Percentiles rank a stretch among this genome's conserved stretches.
phyloP scores from a whole-genome alignment of 2,888 invertebrate genomes.

The Hoplodrina ambigua region DNA sequence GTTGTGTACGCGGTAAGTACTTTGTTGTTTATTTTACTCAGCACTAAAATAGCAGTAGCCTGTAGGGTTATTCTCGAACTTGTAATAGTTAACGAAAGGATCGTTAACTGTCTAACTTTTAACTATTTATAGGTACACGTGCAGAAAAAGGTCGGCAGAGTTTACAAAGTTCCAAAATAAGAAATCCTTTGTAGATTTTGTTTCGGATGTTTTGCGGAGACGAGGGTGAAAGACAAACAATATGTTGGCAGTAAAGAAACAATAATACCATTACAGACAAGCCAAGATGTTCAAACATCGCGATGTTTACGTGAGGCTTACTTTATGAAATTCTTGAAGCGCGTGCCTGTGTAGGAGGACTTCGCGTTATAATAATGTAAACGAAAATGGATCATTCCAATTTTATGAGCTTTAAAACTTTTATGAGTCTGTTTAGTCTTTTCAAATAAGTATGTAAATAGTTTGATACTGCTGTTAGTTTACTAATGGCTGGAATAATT shows the following conservation, averaged over 20 bases:
- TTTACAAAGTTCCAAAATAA: conserved; percentile 20
- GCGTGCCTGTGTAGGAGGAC: conserved; percentile 18
- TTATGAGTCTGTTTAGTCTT: conserved; percentile 23
- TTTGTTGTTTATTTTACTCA: conserved; percentile 9
- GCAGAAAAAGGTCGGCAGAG: conserved; percentile 23
- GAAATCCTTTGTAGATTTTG: conserved; percentile 34
- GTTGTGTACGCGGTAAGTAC: not conserved
- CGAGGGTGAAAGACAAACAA: conserved; percentile 29
- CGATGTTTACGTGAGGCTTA: conserved; percentile 33
- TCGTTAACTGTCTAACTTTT: conserved; percentile 2
- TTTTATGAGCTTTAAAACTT: conserved; percentile 35
- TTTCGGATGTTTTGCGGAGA: conserved; percentile 21
- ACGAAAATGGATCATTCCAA: conserved; percentile 30
- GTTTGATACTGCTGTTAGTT: conserved; percentile 5
- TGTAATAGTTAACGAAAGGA: conserved; percentile 8
- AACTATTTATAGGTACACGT: not conserved
- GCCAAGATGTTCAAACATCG: conserved; percentile 33
- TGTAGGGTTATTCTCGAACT: not conserved
- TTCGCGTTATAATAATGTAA: conserved; percentile 21
- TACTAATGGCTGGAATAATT: not conserved
- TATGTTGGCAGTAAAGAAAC: conserved; percentile 32
- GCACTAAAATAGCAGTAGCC: not conserved
- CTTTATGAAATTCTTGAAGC: conserved; percentile 23
- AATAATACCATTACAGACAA: conserved; percentile 31
- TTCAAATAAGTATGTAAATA: conserved; percentile 14